Conservation (phyloP, 2,888 invertebrate species). For the Tridacna crocea region DNA sequence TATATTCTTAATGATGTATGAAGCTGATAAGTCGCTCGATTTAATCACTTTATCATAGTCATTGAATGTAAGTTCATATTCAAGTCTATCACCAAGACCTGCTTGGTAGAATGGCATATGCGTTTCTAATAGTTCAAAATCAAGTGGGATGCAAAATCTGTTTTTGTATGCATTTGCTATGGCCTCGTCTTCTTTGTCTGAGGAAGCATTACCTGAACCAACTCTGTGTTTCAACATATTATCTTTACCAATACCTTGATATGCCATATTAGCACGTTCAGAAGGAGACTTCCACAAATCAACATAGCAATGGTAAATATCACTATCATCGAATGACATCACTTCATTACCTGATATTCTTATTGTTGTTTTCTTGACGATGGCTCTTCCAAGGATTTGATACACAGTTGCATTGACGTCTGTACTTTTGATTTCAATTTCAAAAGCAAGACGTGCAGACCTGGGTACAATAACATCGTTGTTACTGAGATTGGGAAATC, state of each 20-base stretch:
- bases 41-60: slow-evolving; percentile 36
- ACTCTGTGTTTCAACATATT: too few species aligned
- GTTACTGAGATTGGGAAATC: slow-evolving; percentile 58
- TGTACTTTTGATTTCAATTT: slow-evolving; percentile 39
- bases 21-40: too few species aligned
- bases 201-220: slow-evolving; percentile 40
- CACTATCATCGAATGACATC: slow-evolving; percentile 55
- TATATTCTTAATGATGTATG: too few species aligned
- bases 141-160: slow-evolving; percentile 55
- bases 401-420: slow-evolving; percentile 50
- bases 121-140: slow-evolving; percentile 40
- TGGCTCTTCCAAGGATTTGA: slow-evolving; percentile 55
- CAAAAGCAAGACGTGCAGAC: slow-evolving; percentile 52
- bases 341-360: slow-evolving; percentile 56
- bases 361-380: slow-evolving; percentile 57
- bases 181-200: slow-evolving; percentile 43
- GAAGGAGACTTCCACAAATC: slow-evolving; percentile 49
- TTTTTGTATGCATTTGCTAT: slow-evolving; percentile 54
- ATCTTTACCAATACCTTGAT: too few species aligned
- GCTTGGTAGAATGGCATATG: too few species aligned
- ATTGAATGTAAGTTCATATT: slow-evolving; percentile 46
- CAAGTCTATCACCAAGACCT: too few species aligned
- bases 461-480: slow-evolving; percentile 58
- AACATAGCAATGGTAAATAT: slow-evolving; percentile 50
- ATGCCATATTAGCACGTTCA: too few species aligned